Conservation (phyloP, 2,113 vertebrate genomes). For the Calyptomena viridis region DNA sequence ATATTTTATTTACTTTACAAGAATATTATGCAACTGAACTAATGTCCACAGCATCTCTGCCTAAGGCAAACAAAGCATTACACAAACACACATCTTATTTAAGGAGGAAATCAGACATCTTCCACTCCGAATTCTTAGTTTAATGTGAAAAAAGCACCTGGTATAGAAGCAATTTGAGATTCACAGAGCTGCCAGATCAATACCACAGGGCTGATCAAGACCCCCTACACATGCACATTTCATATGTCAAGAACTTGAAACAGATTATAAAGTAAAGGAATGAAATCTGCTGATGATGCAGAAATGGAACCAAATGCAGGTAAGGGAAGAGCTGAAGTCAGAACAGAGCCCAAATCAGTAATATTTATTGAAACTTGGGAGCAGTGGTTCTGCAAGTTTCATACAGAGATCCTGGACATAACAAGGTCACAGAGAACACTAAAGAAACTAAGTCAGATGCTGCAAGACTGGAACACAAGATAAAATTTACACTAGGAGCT, state of each 20-base stretch:
- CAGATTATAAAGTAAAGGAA: not conserved
- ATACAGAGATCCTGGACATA: not conserved
- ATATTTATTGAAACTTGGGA: not conserved
- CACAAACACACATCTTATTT: not conserved
- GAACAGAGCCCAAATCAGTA: not conserved
- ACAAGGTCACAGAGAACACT: not conserved
- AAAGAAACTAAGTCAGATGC: not conserved
- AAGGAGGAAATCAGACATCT: not conserved
- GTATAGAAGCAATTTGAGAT: not conserved
- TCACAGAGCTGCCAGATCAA: not conserved
- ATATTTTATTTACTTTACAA: conserved; percentile 19
- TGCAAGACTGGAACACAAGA: not conserved
- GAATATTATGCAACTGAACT: not conserved
- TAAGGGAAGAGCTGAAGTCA: not conserved
- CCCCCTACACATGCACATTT: not conserved
- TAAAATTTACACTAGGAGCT: not conserved
- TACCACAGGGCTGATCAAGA: not conserved
- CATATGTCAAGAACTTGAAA: not conserved
- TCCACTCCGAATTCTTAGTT: not conserved
- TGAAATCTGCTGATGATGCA: conserved; percentile 6
- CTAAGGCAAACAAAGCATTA: not conserved
- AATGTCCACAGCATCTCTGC: not conserved
- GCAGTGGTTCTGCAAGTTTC: not conserved
- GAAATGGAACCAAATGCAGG: not conserved
- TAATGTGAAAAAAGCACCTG: not conserved